Base-by-base conservation (phyloP, 1,140 invertebrate species). In the Stenopsyche tienmushanensis region DNA sequence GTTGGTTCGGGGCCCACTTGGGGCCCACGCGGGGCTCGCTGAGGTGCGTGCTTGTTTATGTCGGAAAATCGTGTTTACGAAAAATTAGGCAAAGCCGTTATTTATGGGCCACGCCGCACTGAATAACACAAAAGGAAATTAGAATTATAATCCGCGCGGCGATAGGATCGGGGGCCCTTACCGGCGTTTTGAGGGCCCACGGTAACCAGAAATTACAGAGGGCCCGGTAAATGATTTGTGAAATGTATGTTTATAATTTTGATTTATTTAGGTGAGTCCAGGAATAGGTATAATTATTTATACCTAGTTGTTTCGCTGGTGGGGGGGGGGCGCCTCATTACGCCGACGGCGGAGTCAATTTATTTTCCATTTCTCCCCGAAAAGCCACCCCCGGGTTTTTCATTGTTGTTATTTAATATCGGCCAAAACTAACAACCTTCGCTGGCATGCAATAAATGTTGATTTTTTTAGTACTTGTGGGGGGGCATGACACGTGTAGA, bases 41-140 rank as follows among this genome's bases (percentile, higher is more conserved):
- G n/a, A n/a, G 10, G 44, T 47, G 39, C 44, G 21, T 44, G 24
- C 55, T 65, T 58, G 49, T 64, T 65, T 58, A 57, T 58, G 53
- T 49, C 42, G 60, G 62, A 62, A 67, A 67, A 63, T 64, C 66
- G 66, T 67, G 66, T 67, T 67, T 67, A 66, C 62, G 54, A 67
- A 67, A 64, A 67, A 67, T 67, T 67, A 67, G 54, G 53, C 44
- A 53, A 60, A 52, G 45, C 62, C 55, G 54, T 60, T 67, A 67
- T 67, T 67, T 67, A 67, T 50, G 62, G 52, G 23, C 55, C 63
- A 26, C 50, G 20, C 60, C 47, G 26, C n/a, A 50, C 50, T 52
- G 59, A 26, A 49, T 24, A 59, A 44, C 39, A 59, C 55, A 49
- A 52, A 41, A 64, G 66, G 60, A 67, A 67, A 67, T 67, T 67